phyloP scores from a whole-genome alignment of 2,888 invertebrate species.

The Morpho helenor region DNA sequence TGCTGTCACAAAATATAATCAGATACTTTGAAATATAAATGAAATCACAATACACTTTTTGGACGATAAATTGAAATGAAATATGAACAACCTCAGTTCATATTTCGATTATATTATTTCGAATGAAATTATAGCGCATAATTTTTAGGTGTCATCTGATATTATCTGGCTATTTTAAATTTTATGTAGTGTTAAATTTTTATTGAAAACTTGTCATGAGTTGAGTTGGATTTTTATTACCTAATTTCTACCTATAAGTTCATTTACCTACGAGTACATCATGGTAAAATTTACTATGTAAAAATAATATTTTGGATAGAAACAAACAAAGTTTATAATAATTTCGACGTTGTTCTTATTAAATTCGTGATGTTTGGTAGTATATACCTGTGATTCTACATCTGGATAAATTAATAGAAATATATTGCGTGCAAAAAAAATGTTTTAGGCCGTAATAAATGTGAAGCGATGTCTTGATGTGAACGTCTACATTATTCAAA shows the following conservation, averaged over 20 bases:
- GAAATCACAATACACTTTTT: slow-evolving; percentile 10
- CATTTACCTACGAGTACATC: too few species aligned
- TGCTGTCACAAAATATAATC: slow-evolving; percentile 9
- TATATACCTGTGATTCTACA: too few species aligned
- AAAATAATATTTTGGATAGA: too few species aligned
- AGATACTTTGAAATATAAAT: slow-evolving; percentile 12
- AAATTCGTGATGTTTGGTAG: too few species aligned
- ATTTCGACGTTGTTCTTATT: too few species aligned
- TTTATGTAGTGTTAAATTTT: slow-evolving; percentile 7
- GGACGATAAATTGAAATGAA: slow-evolving; percentile 8
- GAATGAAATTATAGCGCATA: slow-evolving; percentile 3
- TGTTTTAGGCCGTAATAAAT: too few species aligned
- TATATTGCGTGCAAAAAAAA: too few species aligned
- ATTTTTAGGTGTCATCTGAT: slow-evolving; percentile 3
- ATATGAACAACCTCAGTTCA: slow-evolving; percentile 1
- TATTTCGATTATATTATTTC: slow-evolving; percentile 9
- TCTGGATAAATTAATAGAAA: too few species aligned
- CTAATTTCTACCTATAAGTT: neutral
- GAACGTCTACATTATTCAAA: too few species aligned
- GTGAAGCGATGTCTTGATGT: too few species aligned
- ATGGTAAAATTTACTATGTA: too few species aligned
- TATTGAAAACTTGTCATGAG: neutral
- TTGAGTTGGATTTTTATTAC: slow-evolving; percentile 1
- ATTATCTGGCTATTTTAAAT: slow-evolving; percentile 2
- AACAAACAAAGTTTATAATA: too few species aligned